These are phyloP conservation scores for Thumatha senex DNA, from an alignment of 2,888 invertebrate species.

Conservation along the genomic window DNA sequence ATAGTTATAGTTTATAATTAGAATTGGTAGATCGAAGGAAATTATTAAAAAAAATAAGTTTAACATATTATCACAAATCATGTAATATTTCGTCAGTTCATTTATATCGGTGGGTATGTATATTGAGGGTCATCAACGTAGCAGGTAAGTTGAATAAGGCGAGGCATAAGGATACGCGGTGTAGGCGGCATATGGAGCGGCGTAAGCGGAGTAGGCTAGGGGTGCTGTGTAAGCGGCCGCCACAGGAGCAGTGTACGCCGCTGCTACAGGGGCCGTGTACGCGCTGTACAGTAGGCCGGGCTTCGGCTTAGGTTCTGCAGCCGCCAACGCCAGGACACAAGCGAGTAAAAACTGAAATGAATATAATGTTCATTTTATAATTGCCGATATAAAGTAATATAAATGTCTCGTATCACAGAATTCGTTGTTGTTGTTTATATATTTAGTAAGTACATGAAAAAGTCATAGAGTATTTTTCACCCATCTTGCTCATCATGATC, in stretches of 20 bases:
- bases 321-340: constrained; percentile 53
- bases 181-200: constrained; percentile 49
- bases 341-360: constrained; percentile 57
- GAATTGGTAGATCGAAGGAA: too few relatives aligned
- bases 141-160: constrained; percentile 40
- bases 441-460: too few relatives aligned
- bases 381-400: not conserved
- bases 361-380: not conserved
- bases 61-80: not conserved
- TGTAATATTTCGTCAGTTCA: not conserved
- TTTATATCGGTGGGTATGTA: not conserved
- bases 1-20: too few relatives aligned
- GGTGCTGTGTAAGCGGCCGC: constrained; percentile 71
- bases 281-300: constrained; percentile 48
- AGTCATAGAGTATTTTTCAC: too few relatives aligned
- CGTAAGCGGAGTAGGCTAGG: constrained; percentile 57
- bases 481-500: too few relatives aligned
- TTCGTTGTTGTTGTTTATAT: too few relatives aligned
- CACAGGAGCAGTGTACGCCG: constrained; percentile 54
- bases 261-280: constrained; percentile 44
- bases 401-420: too few relatives aligned
- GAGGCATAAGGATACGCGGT: constrained; percentile 47
- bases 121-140: not conserved
- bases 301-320: constrained; percentile 35
- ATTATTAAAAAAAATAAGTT: not conserved